Conservation (phyloP, 2,888 invertebrate genomes). For the Tubulanus polymorphus region DNA sequence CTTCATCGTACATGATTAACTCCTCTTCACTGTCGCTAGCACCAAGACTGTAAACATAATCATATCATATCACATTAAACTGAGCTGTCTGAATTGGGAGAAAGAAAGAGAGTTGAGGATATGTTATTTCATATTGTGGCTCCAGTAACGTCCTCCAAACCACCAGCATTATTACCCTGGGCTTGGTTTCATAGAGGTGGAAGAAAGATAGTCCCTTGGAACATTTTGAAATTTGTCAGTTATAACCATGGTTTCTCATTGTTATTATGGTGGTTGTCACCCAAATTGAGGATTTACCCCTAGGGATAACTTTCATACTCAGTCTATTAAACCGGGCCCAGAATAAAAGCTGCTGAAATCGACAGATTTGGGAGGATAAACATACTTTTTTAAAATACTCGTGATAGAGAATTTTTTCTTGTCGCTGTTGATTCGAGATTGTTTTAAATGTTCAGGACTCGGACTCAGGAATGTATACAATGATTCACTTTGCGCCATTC, state of each 20-base stretch:
- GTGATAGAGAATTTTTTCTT: conserved; percentile 83
- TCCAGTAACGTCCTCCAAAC: no score
- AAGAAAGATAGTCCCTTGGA: no score
- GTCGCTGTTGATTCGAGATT: conserved; percentile 66
- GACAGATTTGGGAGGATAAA: background rate
- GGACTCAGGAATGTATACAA: conserved; percentile 88
- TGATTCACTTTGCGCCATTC: conserved; percentile 82
- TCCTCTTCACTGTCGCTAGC: no score
- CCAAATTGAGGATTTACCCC: no score
- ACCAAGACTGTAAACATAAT: no score
- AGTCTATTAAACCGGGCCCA: background rate
- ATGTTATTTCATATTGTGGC: no score
- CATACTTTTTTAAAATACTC: conserved; percentile 76
- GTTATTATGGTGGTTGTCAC: no score
- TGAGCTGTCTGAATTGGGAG: background rate
- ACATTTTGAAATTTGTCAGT: no score
- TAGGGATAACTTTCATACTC: no score
- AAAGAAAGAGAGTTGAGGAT: background rate
- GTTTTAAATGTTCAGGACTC: conserved; percentile 83
- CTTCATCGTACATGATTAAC: no score
- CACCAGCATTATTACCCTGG: background rate
- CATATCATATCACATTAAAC: background rate
- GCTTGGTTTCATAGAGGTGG: background rate
- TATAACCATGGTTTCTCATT: no score
- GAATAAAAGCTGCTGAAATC: background rate